Percentiles rank a stretch among this genome's conserved stretches.
phyloP scores from a whole-genome alignment of 2,797 vertebrate genomes.

The Pantherophis alleghaniensis region DNA sequence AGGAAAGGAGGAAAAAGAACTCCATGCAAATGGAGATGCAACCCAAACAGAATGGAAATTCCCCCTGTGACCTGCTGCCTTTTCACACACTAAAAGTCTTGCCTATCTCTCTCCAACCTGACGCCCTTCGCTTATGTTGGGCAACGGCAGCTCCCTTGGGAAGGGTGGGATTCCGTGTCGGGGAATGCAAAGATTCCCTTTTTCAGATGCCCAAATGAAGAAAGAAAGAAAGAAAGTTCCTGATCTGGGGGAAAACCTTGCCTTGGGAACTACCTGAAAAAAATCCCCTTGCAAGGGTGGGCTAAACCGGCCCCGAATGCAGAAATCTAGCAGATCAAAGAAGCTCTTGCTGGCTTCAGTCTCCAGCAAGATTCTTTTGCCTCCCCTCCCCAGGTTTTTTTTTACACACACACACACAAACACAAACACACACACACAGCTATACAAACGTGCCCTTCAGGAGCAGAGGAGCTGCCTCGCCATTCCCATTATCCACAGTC shows the following conservation, averaged over 20 bases:
- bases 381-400: background rate
- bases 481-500: background rate
- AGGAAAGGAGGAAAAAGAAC: background rate
- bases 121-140: background rate
- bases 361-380: background rate
- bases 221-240: no score
- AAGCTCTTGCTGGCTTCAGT: background rate
- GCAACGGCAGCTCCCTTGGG: background rate
- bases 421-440: no score
- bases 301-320: background rate
- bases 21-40: background rate
- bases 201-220: background rate
- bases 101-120: background rate
- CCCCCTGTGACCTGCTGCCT: background rate
- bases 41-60: background rate
- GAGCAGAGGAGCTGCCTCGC: background rate
- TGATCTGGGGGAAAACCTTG: background rate
- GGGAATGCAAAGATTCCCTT: background rate
- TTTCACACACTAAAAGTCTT: background rate
- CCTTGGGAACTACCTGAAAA: background rate
- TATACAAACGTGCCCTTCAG: background rate
- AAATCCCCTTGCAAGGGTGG: background rate
- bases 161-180: background rate
- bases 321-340: background rate
- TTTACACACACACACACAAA: no score